Evolutionary conservation across 2,113 vertebrate species (phyloP).

Genomic region (Oenanthe oenanthe): DNA sequence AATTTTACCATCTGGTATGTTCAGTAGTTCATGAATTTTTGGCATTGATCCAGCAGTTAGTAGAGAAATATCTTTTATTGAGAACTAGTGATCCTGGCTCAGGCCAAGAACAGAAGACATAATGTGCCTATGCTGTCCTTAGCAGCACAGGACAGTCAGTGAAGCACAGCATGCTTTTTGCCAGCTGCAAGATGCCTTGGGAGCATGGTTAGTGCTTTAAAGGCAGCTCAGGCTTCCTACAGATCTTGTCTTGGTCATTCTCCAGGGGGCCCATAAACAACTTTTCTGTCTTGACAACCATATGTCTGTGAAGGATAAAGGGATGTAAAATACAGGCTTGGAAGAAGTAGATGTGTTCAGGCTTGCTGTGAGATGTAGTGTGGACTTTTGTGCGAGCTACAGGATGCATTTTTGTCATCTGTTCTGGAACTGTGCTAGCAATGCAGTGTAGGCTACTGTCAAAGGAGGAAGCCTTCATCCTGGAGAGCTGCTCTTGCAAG

Average conservation of each 20-base stretch:
- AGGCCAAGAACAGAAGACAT: background rate
- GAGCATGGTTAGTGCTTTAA: background rate
- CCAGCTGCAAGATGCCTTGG: background rate
- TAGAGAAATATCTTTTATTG: conserved; percentile 11
- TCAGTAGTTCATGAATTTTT: conserved; percentile 25
- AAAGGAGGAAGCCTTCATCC: background rate
- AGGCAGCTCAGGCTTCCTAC: background rate
- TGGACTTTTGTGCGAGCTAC: background rate
- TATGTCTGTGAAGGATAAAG: background rate
- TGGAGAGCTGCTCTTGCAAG: background rate
- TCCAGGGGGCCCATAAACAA: background rate
- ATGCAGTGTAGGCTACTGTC: background rate
- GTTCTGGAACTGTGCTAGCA: background rate
- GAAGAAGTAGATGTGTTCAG: background rate
- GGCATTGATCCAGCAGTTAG: background rate
- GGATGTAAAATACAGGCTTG: background rate
- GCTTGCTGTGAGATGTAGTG: background rate
- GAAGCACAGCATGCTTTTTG: background rate
- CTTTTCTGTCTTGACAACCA: background rate
- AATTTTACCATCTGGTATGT: conserved; percentile 35
- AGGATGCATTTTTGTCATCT: background rate
- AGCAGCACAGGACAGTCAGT: background rate
- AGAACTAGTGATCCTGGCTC: background rate
- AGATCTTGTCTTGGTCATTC: background rate
- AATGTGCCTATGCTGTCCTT: background rate